Percentiles rank a stretch among this genome's conserved stretches.
These are phyloP conservation scores for Calliphora vomitoria DNA, from an alignment of 2,888 invertebrate species.

Conservation along the genomic window DNA sequence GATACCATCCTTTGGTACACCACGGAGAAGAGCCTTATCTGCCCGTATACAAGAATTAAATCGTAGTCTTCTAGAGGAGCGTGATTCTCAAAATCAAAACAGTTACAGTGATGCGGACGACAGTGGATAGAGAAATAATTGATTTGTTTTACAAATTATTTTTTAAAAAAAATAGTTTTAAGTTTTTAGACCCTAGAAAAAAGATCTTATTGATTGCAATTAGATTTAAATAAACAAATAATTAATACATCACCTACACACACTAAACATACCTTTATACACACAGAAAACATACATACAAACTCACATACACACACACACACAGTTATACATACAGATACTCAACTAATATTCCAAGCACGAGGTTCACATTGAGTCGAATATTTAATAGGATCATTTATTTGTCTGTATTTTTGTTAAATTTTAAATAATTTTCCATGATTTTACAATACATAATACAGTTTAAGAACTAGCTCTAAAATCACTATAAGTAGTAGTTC, in stretches of 20 bases:
- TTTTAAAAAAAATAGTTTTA: constrained; percentile 27
- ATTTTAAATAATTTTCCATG: too few relatives aligned
- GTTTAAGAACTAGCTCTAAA: too few relatives aligned
- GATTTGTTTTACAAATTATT: constrained; percentile 58
- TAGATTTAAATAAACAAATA: neutral
- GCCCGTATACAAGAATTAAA: constrained; percentile 84
- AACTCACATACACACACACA: constrained; percentile 4
- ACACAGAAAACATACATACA: neutral
- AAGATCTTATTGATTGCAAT: constrained; percentile 20
- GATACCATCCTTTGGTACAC: constrained; percentile 83
- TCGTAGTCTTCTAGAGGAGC: constrained; percentile 84
- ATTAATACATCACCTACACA: neutral
- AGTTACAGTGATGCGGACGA: constrained; percentile 84
- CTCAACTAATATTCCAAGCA: neutral
- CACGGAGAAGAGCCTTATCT: constrained; percentile 84
- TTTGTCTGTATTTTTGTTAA: too few relatives aligned
- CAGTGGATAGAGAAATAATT: constrained; percentile 79
- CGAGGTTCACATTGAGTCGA: neutral
- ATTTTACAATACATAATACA: too few relatives aligned
- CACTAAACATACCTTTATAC: neutral
- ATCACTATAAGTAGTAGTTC: too few relatives aligned
- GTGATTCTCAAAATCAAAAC: constrained; percentile 83
- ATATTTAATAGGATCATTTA: neutral
- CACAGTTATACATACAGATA: neutral
- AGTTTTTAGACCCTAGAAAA: constrained; percentile 6